Base-by-base conservation (phyloP, 1,140 invertebrate species). In the Nilaparvata lugens region DNA sequence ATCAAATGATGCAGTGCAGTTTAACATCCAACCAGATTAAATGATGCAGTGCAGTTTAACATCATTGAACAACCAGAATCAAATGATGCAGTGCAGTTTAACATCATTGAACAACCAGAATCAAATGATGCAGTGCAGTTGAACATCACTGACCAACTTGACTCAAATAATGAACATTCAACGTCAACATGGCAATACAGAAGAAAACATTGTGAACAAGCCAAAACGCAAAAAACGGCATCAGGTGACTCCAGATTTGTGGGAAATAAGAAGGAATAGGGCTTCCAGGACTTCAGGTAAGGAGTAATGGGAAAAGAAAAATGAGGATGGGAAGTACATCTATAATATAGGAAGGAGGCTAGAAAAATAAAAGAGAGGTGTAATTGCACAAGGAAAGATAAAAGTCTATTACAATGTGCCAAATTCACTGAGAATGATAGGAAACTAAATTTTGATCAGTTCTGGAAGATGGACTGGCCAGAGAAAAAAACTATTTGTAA, bases 261-360 rank as follows among this genome's bases (percentile, higher is more conserved):
- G 57, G 57, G 28, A 58, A 43, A 18, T 58, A 58, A 58, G 28
- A 48, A 9, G 48, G 31, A 23, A 48, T 38, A 58, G 51, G 19
- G 57, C 45, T 19, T 25, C 40, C 9, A 58, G 57, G n/a, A 58
- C 28, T 28, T n/a, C n/a, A 13, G 57, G 57, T 16, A 48, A 51
- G 28, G 57, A 58, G 43, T 58, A 58, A n/a, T 58, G 57, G 18
- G 42, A 58, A 24, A 58, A 25, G 19, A 51, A 58, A 51, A 58
- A 58, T 24, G 25, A 58, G 9, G 25, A 24, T 24, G 57, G 57
- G 31, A 7, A 45, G 16, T 48, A 58, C 25, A 48, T 43, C 11
- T 58, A 58, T 58, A 25, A 58, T 28, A 51, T 58, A 14, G 45
- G 51, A 24, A 48, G 43, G 51, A 58, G 51, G 57, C 57, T 19